These are phyloP conservation scores for Hoplias malabaricus DNA, from an alignment of 2,113 vertebrate species.

Conservation along the genomic window DNA sequence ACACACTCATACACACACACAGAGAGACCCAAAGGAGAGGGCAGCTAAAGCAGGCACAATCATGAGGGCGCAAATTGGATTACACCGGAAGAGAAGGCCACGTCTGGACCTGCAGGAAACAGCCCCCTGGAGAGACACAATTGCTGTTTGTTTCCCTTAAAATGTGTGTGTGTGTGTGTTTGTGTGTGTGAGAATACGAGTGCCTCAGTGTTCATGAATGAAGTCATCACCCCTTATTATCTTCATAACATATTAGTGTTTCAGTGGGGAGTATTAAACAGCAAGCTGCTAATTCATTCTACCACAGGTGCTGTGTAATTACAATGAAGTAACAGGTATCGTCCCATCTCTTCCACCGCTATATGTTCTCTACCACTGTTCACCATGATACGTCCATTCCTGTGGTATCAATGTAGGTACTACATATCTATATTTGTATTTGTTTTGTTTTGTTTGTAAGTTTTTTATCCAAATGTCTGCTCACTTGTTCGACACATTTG, in stretches of 20 bases:
- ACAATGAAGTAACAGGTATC: too few species aligned
- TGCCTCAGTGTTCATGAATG: neutral
- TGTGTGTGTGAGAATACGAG: neutral
- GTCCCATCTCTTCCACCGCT: too few species aligned
- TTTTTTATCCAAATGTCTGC: neutral
- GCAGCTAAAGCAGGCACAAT: slow-evolving; percentile 67
- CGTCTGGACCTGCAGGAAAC: slow-evolving; percentile 76
- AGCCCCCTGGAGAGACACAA: slow-evolving; percentile 46
- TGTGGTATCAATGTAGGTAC: too few species aligned
- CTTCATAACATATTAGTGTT: neutral
- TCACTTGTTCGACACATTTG: neutral
- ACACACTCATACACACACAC: neutral
- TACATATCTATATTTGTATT: too few species aligned
- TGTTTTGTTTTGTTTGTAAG: too few species aligned
- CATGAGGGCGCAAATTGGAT: slow-evolving; percentile 79
- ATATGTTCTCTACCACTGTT: too few species aligned
- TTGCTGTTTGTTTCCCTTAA: slow-evolving; percentile 26
- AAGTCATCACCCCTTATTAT: neutral
- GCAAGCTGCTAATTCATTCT: neutral
- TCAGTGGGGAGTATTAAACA: neutral
- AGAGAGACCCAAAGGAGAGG: slow-evolving; percentile 46
- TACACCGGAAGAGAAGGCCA: slow-evolving; percentile 76
- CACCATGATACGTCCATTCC: too few species aligned
- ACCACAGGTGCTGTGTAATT: neutral
- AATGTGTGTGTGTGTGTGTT: slow-evolving; percentile 26